Evolutionary conservation across 37 sponge, comb jelly and placozoan species (phyloP), one percentile per base, ranked within the genome.

Genomic region (Chondrilla cf. caribensis): DNA sequence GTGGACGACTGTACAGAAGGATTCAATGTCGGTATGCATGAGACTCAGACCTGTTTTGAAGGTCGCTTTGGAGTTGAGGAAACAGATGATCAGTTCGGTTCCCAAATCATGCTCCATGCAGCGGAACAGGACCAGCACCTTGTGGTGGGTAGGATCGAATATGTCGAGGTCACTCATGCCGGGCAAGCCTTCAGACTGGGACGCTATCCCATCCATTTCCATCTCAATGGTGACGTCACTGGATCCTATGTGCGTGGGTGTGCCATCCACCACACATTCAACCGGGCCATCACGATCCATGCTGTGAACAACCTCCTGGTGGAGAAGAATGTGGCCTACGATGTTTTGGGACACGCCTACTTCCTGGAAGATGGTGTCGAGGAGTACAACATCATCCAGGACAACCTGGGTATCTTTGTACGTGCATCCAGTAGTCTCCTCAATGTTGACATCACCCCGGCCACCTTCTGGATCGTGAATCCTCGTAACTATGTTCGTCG

Each of bases 171-270:
- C 6, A 91, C 88, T 0, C 92, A 92, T 60, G 97, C 97, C 3
- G 97, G 95, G 0, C 97, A 97, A 66, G 95, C 97, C 8, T 97
- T 97, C 87, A 79, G 91, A 60, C 89, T 97, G 36, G 97, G 97
- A 6, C 85, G 97, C 15, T 97, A 97, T 68, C 97, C 97, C 4
- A 97, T 97, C 33, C 97, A 97, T 60, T 97, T 92, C 82, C 97
- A 97, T 68, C 78, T 97, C 58, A 94, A 90, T 44, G 97, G 97
- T 22, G 79, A 97, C 77, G 93, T 97, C 0, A 81, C 75, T 17
- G 91, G 85, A 3, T 90, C 93, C 15, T 97, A 97, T 59, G 97
- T 97, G n/a, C 83, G 97, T 25, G 97, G 97, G n/a, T 97, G 97
- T 75, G 90, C 86, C 22, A 88, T 97, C 31, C 97, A 97, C 62